Base-by-base conservation (phyloP, 2,113 vertebrate species). In the Spea bombifrons region DNA sequence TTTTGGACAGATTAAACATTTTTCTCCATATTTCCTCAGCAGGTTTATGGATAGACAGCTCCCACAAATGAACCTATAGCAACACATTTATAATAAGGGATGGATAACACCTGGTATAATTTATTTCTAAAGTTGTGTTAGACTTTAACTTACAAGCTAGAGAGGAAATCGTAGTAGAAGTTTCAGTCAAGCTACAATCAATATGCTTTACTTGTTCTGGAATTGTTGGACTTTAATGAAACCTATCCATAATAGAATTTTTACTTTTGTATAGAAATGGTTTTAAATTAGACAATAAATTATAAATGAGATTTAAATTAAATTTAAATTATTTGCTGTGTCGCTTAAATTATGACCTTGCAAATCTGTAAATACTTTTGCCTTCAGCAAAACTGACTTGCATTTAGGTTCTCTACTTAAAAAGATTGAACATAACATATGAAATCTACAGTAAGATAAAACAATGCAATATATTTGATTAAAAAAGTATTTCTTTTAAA, bases 301-400 rank as follows among this genome's bases (percentile, higher is more conserved):
- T 43, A 71, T 53, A 53, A 48, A 70, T 70, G 67, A 70, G 67
- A 16, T 50, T 70, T 7, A 70, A 70, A 71, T 71, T 17, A 71
- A 30, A 71, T 71, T 71, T 43, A 53, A 71, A 71, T 71, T 71
- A 71, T 71, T 71, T 71, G 50, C 49, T 71, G 69, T 71, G 69
- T 71, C 53, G 50, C 10, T 71, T 71, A 71, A 71, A 53, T 71
- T 71, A 71, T 53, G 50, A 71, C 69, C 69, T 71, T 71, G 49
- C 17, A 53, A 49, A 71, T 52, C 48, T 53, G 69, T 71, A 71
- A 71, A 71, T 71, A 71, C n/a, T 53, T 53, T 53, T 53, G 69
- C 50, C 69, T 71, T 53, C 16, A 71, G 69, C 50, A 71, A 71
- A 71, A 50, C 67, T 49, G 48, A 70, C 15, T n/a, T 70, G 48